A percentile compares a stretch with the other conserved stretches of the same genome.
These are phyloP conservation scores for Ditylenchus dipsaci DNA, from an alignment of 1,140 invertebrate genomes.

Conservation along the genomic window DNA sequence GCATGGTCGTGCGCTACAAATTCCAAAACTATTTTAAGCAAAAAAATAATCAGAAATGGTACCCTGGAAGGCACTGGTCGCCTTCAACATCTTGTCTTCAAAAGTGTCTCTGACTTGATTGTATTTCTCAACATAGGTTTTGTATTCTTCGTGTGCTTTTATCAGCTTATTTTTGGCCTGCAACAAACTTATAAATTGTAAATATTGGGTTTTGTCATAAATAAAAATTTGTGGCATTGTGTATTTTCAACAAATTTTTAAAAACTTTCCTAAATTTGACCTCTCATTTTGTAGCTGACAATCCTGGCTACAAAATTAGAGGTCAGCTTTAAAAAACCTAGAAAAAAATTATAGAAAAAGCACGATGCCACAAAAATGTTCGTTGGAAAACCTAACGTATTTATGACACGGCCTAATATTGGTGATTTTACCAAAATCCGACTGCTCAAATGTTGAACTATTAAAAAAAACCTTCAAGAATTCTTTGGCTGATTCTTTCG, in stretches of 20 bases:
- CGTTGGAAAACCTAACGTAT: too few relatives aligned
- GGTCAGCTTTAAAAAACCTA: too few relatives aligned
- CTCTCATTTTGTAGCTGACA: too few relatives aligned
- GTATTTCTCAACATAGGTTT: slow-evolving; percentile 55
- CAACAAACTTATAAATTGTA: slow-evolving; percentile 15
- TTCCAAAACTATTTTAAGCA: too few relatives aligned
- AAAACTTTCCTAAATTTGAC: too few relatives aligned
- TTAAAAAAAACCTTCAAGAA: background rate
- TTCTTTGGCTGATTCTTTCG: slow-evolving; percentile 50
- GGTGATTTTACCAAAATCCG: background rate
- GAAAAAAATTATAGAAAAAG: too few relatives aligned
- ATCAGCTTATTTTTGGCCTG: slow-evolving; percentile 46
- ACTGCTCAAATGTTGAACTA: background rate
- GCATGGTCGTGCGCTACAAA: slow-evolving; percentile 34
- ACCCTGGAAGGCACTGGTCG: slow-evolving; percentile 34
- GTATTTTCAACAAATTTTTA: slow-evolving; percentile 17
- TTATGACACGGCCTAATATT: too few relatives aligned
- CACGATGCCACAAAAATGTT: too few relatives aligned
- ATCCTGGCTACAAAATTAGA: too few relatives aligned
- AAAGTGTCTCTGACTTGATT: slow-evolving; percentile 47
- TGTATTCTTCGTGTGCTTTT: slow-evolving; percentile 55
- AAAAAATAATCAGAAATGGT: too few relatives aligned
- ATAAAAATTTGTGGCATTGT: too few relatives aligned
- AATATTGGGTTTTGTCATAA: background rate
- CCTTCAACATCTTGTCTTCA: slow-evolving; percentile 50